Conservation (phyloP, 2,888 invertebrate species). For the Eucriotettix oculatus region DNA sequence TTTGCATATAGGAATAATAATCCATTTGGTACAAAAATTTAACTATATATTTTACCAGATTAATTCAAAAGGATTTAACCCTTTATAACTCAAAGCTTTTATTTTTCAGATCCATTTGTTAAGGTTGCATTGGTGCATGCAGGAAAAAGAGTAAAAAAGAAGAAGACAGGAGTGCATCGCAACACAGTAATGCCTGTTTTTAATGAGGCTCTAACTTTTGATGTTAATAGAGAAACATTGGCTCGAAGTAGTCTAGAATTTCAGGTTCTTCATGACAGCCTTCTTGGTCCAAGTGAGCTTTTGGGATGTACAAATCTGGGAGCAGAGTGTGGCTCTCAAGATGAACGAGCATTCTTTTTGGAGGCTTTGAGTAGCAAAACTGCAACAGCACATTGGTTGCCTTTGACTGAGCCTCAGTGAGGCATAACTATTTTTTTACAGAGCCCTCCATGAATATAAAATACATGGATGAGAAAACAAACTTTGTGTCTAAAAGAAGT, state of each 20-base stretch:
- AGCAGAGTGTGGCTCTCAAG: slow-evolving; percentile 23
- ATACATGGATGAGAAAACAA: too few species aligned
- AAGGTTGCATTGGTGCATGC: slow-evolving; percentile 30
- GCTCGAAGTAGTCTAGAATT: slow-evolving; percentile 39
- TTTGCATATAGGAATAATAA: too few species aligned
- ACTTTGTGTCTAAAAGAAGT: too few species aligned
- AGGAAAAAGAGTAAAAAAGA: slow-evolving; percentile 30
- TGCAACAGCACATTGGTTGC: slow-evolving; percentile 40
- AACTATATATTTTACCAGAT: too few species aligned
- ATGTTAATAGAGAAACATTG: slow-evolving; percentile 33
- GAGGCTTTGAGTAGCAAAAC: slow-evolving; percentile 38
- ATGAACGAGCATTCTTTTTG: slow-evolving; percentile 35
- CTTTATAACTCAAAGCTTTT: neutral
- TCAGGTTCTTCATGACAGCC: slow-evolving; percentile 40
- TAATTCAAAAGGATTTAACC: too few species aligned
- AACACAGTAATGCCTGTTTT: slow-evolving; percentile 32
- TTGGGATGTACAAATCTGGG: slow-evolving; percentile 37
- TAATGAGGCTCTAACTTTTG: slow-evolving; percentile 35
- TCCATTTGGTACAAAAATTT: too few species aligned
- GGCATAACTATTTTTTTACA: neutral
- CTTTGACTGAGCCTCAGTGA: slow-evolving; percentile 26
- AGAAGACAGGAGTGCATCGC: slow-evolving; percentile 31
- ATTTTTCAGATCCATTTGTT: slow-evolving; percentile 29
- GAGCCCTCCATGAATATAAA: too few species aligned
- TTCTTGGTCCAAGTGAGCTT: slow-evolving; percentile 39